These are phyloP conservation scores for Trichacis sp. DNA, from an alignment of 2,888 invertebrate species.

Conservation along the genomic window DNA sequence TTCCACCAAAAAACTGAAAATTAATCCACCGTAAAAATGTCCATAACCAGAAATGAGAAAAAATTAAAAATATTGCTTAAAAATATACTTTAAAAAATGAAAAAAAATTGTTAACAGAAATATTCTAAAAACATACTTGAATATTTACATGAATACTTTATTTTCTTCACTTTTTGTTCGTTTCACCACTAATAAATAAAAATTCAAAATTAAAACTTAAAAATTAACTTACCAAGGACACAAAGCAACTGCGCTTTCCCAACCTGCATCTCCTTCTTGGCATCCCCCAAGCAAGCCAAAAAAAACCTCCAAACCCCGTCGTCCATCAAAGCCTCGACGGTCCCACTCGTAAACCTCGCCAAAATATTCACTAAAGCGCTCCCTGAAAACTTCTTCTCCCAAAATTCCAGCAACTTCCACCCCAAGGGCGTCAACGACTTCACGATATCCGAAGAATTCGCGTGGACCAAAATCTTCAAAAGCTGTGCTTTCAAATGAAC, in stretches of 20 bases:
- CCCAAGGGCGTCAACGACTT: constrained; percentile 63
- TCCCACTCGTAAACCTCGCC: constrained; percentile 72
- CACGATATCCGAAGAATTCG: constrained; percentile 70
- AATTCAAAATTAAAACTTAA: too few relatives aligned
- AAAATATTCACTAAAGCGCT: constrained; percentile 72
- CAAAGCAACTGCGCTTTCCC: constrained; percentile 68
- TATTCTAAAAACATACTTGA: too few relatives aligned
- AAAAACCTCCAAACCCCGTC: constrained; percentile 74
- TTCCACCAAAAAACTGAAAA: too few relatives aligned
- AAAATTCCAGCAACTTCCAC: constrained; percentile 57
- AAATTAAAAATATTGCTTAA: too few relatives aligned
- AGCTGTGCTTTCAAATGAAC: constrained; percentile 70
- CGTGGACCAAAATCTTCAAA: constrained; percentile 68
- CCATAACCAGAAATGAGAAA: too few relatives aligned
- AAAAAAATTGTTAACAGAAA: background rate
- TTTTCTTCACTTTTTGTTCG: too few relatives aligned
- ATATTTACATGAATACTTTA: too few relatives aligned
- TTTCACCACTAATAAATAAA: too few relatives aligned
- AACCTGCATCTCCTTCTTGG: constrained; percentile 67
- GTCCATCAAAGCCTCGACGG: constrained; percentile 68
- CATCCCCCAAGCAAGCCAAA: constrained; percentile 71
- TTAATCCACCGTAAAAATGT: too few relatives aligned
- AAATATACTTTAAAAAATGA: background rate
- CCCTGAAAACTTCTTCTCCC: constrained; percentile 69
- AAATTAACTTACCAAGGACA: constrained; percentile 57